phyloP scores from a whole-genome alignment of 2,888 invertebrate species.

The Oasisia sp. region DNA sequence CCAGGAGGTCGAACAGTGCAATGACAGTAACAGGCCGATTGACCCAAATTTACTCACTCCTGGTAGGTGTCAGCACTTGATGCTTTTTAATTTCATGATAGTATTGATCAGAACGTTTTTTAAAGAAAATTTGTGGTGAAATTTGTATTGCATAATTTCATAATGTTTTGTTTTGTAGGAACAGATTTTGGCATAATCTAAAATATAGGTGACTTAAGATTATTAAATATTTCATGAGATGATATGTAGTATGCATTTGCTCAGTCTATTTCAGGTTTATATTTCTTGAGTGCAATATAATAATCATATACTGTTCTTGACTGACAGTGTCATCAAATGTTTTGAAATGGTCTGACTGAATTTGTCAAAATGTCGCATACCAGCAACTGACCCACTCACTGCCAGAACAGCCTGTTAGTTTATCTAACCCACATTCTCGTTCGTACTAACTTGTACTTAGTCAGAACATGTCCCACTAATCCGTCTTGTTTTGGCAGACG shows the following conservation, averaged over 20 bases:
- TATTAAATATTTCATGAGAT: neutral
- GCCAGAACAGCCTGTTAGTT: neutral
- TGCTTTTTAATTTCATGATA: neutral
- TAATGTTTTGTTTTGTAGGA: neutral
- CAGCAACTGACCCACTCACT: neutral
- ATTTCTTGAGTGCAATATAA: neutral
- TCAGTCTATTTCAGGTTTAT: neutral
- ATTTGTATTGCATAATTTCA: conserved; percentile 10
- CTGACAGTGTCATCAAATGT: neutral
- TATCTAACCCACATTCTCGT: neutral
- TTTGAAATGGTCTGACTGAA: neutral
- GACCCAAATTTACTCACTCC: conserved; percentile 74
- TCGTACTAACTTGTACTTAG: neutral
- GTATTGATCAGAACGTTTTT: neutral
- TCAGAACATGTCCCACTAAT: neutral
- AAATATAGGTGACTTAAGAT: neutral
- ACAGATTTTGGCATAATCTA: neutral
- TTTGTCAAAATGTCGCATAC: neutral
- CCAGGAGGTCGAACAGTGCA: conserved; percentile 73
- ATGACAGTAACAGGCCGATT: conserved; percentile 70
- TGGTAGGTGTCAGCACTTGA: conserved; percentile 67
- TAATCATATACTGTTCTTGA: neutral
- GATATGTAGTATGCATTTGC: neutral
- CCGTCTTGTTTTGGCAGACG: neutral
- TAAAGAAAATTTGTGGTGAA: neutral